phyloP scores from a whole-genome alignment of 2,888 invertebrate genomes.

The Tanytarsus gracilentus region DNA sequence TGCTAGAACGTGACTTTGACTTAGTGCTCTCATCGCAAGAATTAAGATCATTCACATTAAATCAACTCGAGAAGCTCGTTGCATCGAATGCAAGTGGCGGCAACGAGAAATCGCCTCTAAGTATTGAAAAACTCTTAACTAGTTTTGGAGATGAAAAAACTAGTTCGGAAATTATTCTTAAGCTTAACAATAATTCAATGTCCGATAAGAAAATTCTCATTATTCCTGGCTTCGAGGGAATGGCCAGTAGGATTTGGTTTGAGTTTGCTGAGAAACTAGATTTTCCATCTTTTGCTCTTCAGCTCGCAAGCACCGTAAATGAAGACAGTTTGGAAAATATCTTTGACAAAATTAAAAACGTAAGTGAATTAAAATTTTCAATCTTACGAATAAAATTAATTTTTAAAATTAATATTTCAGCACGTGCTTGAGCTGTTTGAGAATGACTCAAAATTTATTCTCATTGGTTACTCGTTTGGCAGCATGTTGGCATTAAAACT shows the following conservation, averaged over 20 bases:
- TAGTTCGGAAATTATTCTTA: slow-evolving; percentile 46
- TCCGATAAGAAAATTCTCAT: slow-evolving; percentile 42
- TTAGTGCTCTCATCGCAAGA: slow-evolving; percentile 72
- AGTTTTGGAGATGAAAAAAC: slow-evolving; percentile 48
- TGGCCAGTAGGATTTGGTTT: slow-evolving; percentile 44
- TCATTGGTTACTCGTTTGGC: slow-evolving; percentile 90
- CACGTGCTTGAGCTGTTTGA: slow-evolving; percentile 49
- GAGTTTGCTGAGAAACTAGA: slow-evolving; percentile 35
- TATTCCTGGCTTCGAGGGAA: slow-evolving; percentile 61
- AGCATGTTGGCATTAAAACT: slow-evolving; percentile 67
- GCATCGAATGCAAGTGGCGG: not conserved
- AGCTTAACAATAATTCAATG: slow-evolving; percentile 41
- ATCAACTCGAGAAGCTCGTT: slow-evolving; percentile 10
- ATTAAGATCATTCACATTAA: slow-evolving; percentile 62
- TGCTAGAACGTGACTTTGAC: slow-evolving; percentile 75
- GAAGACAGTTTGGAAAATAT: slow-evolving; percentile 35
- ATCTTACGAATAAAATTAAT: no score
- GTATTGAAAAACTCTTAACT: slow-evolving; percentile 40
- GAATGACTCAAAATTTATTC: slow-evolving; percentile 53
- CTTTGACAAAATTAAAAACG: slow-evolving; percentile 35
- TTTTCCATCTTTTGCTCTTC: slow-evolving; percentile 36
- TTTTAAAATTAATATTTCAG: slow-evolving; percentile 41
- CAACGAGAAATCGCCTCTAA: not conserved
- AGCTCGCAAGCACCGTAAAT: slow-evolving; percentile 36
- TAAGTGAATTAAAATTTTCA: slow-evolving; percentile 31